Evolutionary conservation across 2,888 invertebrate genomes (phyloP).

Genomic region (Pollenia angustigena): DNA sequence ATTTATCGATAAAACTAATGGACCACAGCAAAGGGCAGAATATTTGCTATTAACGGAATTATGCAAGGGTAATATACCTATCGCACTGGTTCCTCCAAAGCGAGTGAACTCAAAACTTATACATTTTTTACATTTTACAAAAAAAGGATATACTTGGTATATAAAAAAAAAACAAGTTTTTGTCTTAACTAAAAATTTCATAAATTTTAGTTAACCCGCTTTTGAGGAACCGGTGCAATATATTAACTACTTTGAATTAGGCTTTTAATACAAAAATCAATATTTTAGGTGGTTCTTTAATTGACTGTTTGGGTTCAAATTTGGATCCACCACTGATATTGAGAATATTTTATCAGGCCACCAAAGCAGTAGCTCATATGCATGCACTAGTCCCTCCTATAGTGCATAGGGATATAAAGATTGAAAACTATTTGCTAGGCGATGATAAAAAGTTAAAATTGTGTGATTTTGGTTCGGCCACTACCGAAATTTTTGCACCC

Average conservation of each 20-base stretch:
- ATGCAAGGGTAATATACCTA: constrained; percentile 89
- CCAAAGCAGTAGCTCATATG: constrained; percentile 96
- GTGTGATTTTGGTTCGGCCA: constrained; percentile 99
- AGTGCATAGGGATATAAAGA: constrained; percentile 97
- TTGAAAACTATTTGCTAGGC: constrained; percentile 96
- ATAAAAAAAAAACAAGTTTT: too few relatives aligned
- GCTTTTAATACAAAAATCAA: neutral
- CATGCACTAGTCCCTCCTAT: constrained; percentile 96
- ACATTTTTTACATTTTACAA: too few relatives aligned
- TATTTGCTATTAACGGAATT: constrained; percentile 96
- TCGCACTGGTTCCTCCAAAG: too few relatives aligned
- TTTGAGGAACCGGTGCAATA: too few relatives aligned
- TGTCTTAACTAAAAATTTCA: too few relatives aligned
- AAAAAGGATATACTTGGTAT: too few relatives aligned
- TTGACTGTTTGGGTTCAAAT: constrained; percentile 81
- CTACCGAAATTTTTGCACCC: constrained; percentile 91
- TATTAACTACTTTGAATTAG: too few relatives aligned
- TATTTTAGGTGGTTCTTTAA: constrained; percentile 82
- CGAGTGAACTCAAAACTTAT: too few relatives aligned
- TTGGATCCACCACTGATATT: constrained; percentile 87
- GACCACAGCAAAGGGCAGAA: constrained; percentile 93
- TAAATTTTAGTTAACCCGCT: too few relatives aligned
- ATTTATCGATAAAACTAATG: constrained; percentile 91
- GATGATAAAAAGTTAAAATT: constrained; percentile 94
- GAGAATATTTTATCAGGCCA: constrained; percentile 95